Base-by-base conservation (phyloP, 1,140 invertebrate genomes). In the Zaprionus tsacasi region DNA sequence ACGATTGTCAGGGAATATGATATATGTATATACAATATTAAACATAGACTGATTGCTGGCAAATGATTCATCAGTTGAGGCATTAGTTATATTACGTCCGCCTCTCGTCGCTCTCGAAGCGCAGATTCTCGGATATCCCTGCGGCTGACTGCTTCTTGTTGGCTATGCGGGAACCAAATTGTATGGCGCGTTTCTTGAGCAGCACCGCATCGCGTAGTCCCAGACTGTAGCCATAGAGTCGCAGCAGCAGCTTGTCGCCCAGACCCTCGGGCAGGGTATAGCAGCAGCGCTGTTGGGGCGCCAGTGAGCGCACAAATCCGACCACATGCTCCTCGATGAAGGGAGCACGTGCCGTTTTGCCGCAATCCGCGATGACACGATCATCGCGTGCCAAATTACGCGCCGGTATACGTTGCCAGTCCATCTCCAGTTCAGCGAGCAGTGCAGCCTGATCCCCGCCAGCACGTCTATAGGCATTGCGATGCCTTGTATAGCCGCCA, bases 141-240 rank as follows among this genome's bases (percentile, higher is more conserved):
- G 94, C 94, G 17, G 96, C 98, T 93, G 98, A 98, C 93, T 99
- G 96, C 93, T 97, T 98, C 45, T 95, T 94, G 93, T 99, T 98
- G 4, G 98, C 98, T 81, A 99, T 99, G 89, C 97, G 94, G 0
- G 98, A 98, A n/a, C 99, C 99, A 95, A 99, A 99, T 93, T 99
- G 99, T 57, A 99, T 96, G 13, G 98, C 99, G 93, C 97, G 92
- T 93, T 99, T 99, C 50, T 97, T 96, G 54, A 97, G 94, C 54
- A 92, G 91, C 1, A 96, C 95, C 17, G 96, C 95, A 54, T 94
- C 92, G 70, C 87, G 92, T 4, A 97, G 92, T 10, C 97, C 97
- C 21, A 98, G 91, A 80, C 95, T 93, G 74, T 93, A 93, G 1
- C 98, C 98, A 45, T 95, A 93, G n/a, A 97, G 92, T 82, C 99